Conservation (phyloP, 2,113 vertebrate species). For the Bufo bufo region DNA sequence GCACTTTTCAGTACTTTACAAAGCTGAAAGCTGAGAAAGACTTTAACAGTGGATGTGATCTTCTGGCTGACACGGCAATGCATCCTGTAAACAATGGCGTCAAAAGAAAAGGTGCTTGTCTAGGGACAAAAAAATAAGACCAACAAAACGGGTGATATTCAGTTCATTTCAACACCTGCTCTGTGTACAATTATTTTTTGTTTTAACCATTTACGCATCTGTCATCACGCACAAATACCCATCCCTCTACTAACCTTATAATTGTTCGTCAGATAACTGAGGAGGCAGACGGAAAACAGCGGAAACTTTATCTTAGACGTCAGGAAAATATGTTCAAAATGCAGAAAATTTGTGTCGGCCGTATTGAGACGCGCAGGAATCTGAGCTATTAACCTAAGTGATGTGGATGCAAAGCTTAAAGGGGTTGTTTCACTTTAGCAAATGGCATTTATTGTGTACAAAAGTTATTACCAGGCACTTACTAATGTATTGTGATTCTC, state of each 20-base stretch:
- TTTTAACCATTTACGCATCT: constrained; percentile 59
- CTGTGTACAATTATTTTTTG: constrained; percentile 30
- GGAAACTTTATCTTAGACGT: background rate
- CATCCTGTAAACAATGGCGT: constrained; percentile 50
- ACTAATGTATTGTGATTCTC: too few relatives aligned
- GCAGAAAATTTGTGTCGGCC: background rate
- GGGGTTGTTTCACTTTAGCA: too few relatives aligned
- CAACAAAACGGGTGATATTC: background rate
- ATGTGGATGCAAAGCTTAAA: too few relatives aligned
- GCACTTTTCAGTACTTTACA: constrained; percentile 54
- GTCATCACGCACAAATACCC: constrained; percentile 47
- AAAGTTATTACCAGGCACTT: too few relatives aligned
- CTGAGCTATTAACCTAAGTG: too few relatives aligned
- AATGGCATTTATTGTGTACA: too few relatives aligned
- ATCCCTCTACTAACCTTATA: constrained; percentile 30
- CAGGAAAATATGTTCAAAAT: constrained; percentile 32
- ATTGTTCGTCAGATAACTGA: constrained; percentile 29
- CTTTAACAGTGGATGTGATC: constrained; percentile 50
- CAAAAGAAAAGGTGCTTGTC: constrained; percentile 58
- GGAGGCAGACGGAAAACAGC: background rate
- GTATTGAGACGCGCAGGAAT: background rate
- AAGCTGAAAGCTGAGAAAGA: constrained; percentile 1
- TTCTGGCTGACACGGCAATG: constrained; percentile 53
- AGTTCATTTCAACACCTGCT: constrained; percentile 58
- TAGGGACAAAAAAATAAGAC: constrained; percentile 46